These are phyloP conservation scores for Ceratothoa steindachneri DNA, from an alignment of 2,888 invertebrate genomes.

Conservation along the genomic window DNA sequence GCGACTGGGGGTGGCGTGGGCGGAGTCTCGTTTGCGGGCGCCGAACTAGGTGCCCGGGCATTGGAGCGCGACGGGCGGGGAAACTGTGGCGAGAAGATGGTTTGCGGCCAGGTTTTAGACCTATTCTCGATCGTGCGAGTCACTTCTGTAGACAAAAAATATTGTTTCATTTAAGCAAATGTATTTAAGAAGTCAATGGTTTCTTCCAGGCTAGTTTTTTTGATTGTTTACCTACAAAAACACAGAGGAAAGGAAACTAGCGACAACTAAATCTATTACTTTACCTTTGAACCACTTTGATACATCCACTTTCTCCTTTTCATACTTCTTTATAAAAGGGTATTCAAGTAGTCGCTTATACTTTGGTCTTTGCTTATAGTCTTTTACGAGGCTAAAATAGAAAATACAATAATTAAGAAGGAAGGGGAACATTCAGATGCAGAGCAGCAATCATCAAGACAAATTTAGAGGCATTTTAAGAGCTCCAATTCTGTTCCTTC, in stretches of 20 bases:
- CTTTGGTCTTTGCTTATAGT: slow-evolving; percentile 88
- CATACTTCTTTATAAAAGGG: slow-evolving; percentile 77
- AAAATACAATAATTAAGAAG: slow-evolving; percentile 42
- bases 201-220: no score
- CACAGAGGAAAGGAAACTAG: no score
- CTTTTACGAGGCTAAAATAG: slow-evolving; percentile 77
- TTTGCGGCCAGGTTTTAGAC: slow-evolving; percentile 4
- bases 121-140: background rate
- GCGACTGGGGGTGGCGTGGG: slow-evolving; percentile 36
- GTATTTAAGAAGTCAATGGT: no score
- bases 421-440: background rate
- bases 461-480: no score
- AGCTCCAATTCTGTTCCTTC: no score
- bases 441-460: no score
- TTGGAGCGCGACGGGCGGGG: slow-evolving; percentile 33
- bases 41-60: slow-evolving; percentile 36
- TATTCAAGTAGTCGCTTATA: slow-evolving; percentile 85
- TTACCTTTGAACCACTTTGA: slow-evolving; percentile 67
- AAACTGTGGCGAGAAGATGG: slow-evolving; percentile 30
- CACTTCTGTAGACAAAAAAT: background rate
- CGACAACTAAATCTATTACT: no score
- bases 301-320: slow-evolving; percentile 62
- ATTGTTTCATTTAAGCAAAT: background rate
- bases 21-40: slow-evolving; percentile 38
- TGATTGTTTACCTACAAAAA: no score